Conservation (phyloP, 2,888 invertebrate species). For the Aleiodes testaceus region DNA sequence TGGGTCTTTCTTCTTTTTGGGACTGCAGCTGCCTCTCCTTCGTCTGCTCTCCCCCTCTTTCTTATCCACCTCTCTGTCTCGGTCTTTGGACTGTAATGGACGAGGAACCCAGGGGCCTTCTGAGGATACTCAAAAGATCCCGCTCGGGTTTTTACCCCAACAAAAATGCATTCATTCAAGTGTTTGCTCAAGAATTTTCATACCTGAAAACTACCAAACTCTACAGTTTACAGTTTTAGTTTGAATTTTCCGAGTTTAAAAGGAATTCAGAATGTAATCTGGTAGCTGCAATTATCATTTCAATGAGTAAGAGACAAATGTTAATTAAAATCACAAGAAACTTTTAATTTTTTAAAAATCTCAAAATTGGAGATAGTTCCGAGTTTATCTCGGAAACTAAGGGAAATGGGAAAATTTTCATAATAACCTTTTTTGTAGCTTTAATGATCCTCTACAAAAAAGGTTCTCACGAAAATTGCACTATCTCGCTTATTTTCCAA, state of each 20-base stretch:
- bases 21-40: conserved; percentile 43
- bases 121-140: conserved; percentile 42
- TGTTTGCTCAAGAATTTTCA: conserved; percentile 30
- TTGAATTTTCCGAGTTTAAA: not conserved
- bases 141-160: not conserved
- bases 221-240: not conserved
- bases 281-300: too few relatives aligned
- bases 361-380: too few relatives aligned
- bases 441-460: too few relatives aligned
- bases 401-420: too few relatives aligned
- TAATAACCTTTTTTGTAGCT: too few relatives aligned
- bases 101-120: conserved; percentile 22
- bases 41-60: conserved; percentile 38
- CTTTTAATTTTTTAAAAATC: too few relatives aligned
- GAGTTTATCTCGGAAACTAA: too few relatives aligned
- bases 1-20: conserved; percentile 43
- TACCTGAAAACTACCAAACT: conserved; percentile 6
- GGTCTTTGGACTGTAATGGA: conserved; percentile 17
- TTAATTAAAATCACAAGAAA: too few relatives aligned
- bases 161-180: conserved; percentile 25
- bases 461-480: too few relatives aligned
- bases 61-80: conserved; percentile 2
- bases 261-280: not conserved
- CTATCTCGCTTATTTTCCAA: too few relatives aligned
- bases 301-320: too few relatives aligned